Evolutionary conservation across 64 coral and sea anemone species (phyloP), one percentile per base, ranked within the genome.

Genomic region (Cladopsammia gracilis): DNA sequence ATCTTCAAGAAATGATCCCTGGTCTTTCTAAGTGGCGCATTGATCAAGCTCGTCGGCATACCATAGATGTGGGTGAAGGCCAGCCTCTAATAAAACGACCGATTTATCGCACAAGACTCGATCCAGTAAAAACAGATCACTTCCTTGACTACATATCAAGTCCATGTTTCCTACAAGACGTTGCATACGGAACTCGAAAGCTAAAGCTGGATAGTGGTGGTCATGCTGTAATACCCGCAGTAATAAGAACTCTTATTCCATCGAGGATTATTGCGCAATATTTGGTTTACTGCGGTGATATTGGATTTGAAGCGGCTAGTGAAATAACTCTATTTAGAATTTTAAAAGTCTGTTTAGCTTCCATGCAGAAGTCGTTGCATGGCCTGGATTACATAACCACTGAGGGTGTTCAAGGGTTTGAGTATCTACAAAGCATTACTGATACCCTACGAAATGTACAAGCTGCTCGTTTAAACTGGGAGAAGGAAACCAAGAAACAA

Each of bases 11-110:
- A 74, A 89, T 89, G 87, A 89, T 89, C 58, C 73, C 87, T 64
- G 78, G 89, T 42, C 65, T 91, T 43, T 81, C 61, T 16, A 91
- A 91, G 70, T 91, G 89, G 89, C 49, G 61, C 19, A 91, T 91
- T 61, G 89, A 91, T 56, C 89, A 91, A 91, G 76, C 89, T 52
- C 76, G 89, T 76, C 18, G 48, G 14, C 88, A 90, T 70, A 76
- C 75, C 18, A 77, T 34, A 47, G 75, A 90, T 48, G 25, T 62
- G 70, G 88, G 88, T 6, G n/a, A 65, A 70, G 88, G 88, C 42
- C 59, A 71, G 57, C 88, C 88, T 15, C 56, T 90, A 25, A 11
- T 65, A 16, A 43, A 22, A 15, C 14, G 25, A 20, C 88, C 88
- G 2, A 73, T 64, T 26, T 79, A 49, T 64, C 88, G 60, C 46